phyloP scores from a whole-genome alignment of 2,797 vertebrate species.

The Eutrigla gurnardus region DNA sequence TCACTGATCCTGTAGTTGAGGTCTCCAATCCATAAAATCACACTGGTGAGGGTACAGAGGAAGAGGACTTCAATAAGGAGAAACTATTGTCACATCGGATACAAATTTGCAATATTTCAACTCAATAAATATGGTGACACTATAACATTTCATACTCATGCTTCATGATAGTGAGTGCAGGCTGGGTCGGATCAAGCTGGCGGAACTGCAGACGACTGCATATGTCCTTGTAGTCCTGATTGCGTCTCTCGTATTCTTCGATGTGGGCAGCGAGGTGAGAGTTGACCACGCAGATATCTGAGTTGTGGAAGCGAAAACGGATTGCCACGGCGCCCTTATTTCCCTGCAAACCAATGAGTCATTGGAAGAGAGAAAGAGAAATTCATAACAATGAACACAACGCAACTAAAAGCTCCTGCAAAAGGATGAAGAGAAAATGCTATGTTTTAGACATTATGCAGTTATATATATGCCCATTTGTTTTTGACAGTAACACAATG shows the following conservation, averaged over 20 bases:
- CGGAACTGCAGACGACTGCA: conserved; percentile 92
- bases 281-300: conserved; percentile 94
- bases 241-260: conserved; percentile 93
- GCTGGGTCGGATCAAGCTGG: conserved; percentile 82
- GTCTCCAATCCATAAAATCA: conserved; percentile 96
- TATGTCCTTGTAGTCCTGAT: conserved; percentile 97
- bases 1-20: conserved; percentile 97
- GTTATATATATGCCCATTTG: neutral
- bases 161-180: conserved; percentile 90
- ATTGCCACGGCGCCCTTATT: conserved; percentile 97
- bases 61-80: neutral
- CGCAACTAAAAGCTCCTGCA: neutral
- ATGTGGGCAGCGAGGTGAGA: conserved; percentile 94
- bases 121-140: neutral
- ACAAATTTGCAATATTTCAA: neutral
- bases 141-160: conserved; percentile 87
- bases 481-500: conserved; percentile 9
- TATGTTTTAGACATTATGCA: neutral
- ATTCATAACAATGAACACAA: neutral
- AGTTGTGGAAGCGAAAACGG: conserved; percentile 95
- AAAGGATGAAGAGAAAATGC: neutral
- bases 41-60: conserved; percentile 76
- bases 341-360: conserved; percentile 82
- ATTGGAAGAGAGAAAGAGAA: conserved; percentile 4
- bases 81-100: neutral